Evolutionary conservation across 2,888 invertebrate species (phyloP), one percentile per base, ranked within the genome.

Genomic region (Lasioglossum oenotherae): DNA sequence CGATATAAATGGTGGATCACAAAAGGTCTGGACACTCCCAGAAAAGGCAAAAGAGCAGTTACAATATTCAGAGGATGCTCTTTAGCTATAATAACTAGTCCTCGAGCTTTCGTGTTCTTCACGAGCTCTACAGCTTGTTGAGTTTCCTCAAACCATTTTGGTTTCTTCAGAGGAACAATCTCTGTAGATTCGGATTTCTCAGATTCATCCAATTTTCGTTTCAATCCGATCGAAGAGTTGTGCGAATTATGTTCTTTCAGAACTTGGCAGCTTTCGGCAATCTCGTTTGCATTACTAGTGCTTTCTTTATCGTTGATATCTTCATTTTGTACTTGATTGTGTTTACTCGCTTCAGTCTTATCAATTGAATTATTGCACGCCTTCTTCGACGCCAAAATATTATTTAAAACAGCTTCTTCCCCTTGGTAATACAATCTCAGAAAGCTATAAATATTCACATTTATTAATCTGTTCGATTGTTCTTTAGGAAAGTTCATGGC

Each of bases 21-120:
- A 94, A 99, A 97, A 23, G 98, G 98, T 89, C 98, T 96, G 0
- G 98, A 98, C 4, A 97, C 97, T 88, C 97, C 97, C 0, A 99
- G 95, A 95, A 97, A 98, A n/a, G 96, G 96, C 46, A 98, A 92
- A 38, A 99, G 95, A 75, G 97, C 97, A 90, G 97, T 96, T 41
- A 98, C 96, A 87, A 99, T 97, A 91, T 97, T 97, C 14, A 97
- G 95, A 0, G 99, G 99, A 95, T 99, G 98, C 94, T 98, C 98
- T 94, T 97, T 98, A 81, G 97, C 97, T 2, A 97, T 97, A 87
- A 99, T 96, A 2, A 98, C 96, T 78, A 98, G 95, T 10, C 97
- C 97, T 95, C 98, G 98, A 87, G 97, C 97, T 95, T 97, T 97
- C 3, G 91, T 81, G 0, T 95, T 93, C 76, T 96, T 95, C 86